Evolutionary conservation across 2,113 vertebrate species (phyloP), one percentile per base, ranked within the genome.

Genomic region (Xenopus borealis): DNA sequence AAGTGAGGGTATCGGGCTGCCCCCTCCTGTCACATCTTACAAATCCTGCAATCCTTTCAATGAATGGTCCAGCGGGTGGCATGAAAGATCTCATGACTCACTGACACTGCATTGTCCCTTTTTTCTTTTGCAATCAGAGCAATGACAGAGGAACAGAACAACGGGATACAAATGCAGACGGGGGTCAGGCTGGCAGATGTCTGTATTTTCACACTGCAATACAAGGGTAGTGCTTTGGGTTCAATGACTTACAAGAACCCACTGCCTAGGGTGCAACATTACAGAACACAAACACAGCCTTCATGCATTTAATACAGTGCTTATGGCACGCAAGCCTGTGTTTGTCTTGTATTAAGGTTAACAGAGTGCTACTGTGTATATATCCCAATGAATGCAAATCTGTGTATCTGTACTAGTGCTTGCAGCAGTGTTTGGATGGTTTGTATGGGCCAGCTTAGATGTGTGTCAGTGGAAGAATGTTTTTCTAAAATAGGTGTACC

Each of bases 31-130:
- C 10, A 11, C n/a, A 45, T 74, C 63, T 59, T 57, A 59, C 66
- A 53, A 66, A 52, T 55, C 50, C 67, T 33, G 19, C 45, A 65
- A 66, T 73, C 52, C 52, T 58, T 65, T 40, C 62, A 14, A 58
- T 73, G 40, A 74, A 74, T 74, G 30, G 62, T 65, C 64, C 72
- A 67, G 72, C 55, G 64, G 72, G 64, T 59, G 64, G 64, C 65
- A 30, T 53, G 50, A 55, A 40, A 66, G 72, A 74, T 61, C 40
- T 74, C 44, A 74, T 74, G 72, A 61, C 63, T 74, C 18, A 17
- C 10, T 19, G 64, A 61, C 64, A 74, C 23, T 19, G 45, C 44
- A 74, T 59, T 61, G 72, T 65, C 55, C 47, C 17, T 47, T 27
- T 17, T 55, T 55, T 67, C 53, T 57, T 19, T 47, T 59, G 40